A percentile compares a stretch with the other conserved stretches of the same genome.
Evolutionary conservation across 2,888 invertebrate species (phyloP).

Genomic region (Phrixothrix hirtus): DNA sequence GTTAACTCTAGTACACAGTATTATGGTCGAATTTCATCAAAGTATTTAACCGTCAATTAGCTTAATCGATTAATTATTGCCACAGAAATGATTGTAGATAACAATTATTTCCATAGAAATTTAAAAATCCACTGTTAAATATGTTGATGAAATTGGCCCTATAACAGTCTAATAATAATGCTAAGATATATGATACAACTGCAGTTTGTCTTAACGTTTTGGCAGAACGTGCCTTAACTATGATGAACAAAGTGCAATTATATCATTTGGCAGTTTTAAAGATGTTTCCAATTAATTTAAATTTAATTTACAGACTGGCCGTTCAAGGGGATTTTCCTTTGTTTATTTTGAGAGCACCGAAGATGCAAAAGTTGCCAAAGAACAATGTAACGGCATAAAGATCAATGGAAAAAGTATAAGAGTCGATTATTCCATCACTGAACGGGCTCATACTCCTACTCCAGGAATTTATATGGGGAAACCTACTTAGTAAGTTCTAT

Average conservation of each 20-base stretch:
- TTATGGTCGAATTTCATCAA: not conserved
- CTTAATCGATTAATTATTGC: too few species aligned
- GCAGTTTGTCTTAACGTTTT: too few species aligned
- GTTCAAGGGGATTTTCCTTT: constrained; percentile 95
- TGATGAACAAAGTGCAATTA: too few species aligned
- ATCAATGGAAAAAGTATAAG: constrained; percentile 91
- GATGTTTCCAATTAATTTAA: constrained; percentile 4
- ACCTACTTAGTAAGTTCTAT: constrained; percentile 77
- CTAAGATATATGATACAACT: too few species aligned
- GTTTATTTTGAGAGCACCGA: constrained; percentile 88
- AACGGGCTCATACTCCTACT: constrained; percentile 95
- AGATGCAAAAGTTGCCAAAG: constrained; percentile 92
- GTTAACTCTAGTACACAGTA: constrained; percentile 41
- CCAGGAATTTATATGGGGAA: constrained; percentile 97
- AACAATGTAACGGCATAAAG: constrained; percentile 91
- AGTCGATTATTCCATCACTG: constrained; percentile 95
- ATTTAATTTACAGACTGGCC: constrained; percentile 69
- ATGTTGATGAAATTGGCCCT: too few species aligned
- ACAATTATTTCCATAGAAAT: too few species aligned
- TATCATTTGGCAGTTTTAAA: too few species aligned
- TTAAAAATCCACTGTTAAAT: too few species aligned
- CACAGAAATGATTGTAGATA: too few species aligned
- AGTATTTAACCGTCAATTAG: too few species aligned
- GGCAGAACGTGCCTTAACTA: too few species aligned
- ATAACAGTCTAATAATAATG: too few species aligned